Base-by-base conservation (phyloP, 1,140 invertebrate species). In the Belonocnema kinseyi region DNA sequence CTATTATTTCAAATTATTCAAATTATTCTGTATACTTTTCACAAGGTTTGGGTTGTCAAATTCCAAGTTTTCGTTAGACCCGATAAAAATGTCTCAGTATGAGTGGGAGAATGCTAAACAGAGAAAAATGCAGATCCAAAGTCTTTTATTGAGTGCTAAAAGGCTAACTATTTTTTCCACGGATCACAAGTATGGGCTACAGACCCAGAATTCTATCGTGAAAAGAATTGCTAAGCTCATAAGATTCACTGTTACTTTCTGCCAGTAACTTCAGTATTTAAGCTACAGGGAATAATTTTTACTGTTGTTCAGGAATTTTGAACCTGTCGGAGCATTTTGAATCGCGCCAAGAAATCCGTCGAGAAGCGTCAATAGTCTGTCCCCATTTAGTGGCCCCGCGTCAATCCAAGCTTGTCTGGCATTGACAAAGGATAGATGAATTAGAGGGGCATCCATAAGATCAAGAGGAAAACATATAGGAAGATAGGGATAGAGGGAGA, bases 271-370 rank as follows among this genome's bases (percentile, higher is more conserved):
- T 3, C 3, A 0, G 26, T 33, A 33, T 5, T 53, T 50, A 13
- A 53, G 50, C 16, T 17, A 33, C 71, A 50, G 50, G 14, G 71
- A 72, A 66, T 72, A 14, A 40, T 26, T 53, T 72, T 53, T 52
- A 17, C n/a, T 72, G 54, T n/a, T 51, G 50, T 50, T 4, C 33
- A 46, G 56, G 56, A 46, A 61, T 51, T 50, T 76, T 66, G 72
- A 17, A 58, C 79, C 58, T 53, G 66, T 51, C 50, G 21, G 50
- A 75, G 78, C 79, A 83, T 83, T 75, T 81, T 76, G 72, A 66
- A 58, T 78, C 81, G 83, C 79, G 80, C 81, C 79, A 82, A 87
- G 83, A 84, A 86, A 86, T 86, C 81, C 74, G 76, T 72, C 75
- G 78, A 73, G 71, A 75, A 75, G 79, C 80, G 82, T 84, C 83